Percentiles rank a stretch among this genome's conserved stretches.
These are phyloP conservation scores for Osmoderma eremita DNA, from an alignment of 2,888 invertebrate species.

Conservation along the genomic window DNA sequence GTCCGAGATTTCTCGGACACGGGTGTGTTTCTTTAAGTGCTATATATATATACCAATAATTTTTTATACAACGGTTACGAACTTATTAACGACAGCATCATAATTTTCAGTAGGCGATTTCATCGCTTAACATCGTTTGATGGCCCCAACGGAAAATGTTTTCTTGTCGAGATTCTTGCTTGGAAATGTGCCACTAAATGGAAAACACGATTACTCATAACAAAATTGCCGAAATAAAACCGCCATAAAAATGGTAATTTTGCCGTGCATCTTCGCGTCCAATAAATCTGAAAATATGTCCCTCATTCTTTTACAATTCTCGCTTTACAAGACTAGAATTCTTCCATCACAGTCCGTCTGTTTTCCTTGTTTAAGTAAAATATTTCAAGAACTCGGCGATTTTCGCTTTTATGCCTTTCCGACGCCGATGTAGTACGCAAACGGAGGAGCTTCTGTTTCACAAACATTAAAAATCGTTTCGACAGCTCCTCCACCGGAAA, in stretches of 20 bases:
- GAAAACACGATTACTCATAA: constrained; percentile 35
- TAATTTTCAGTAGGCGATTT: too few species aligned
- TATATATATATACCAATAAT: too few species aligned
- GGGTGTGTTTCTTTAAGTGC: too few species aligned
- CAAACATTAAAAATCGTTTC: constrained; percentile 10
- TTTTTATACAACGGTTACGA: too few species aligned
- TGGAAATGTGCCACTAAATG: constrained; percentile 6
- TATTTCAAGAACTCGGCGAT: background rate
- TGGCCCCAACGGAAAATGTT: too few species aligned
- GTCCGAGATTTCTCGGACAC: too few species aligned
- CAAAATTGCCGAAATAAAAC: constrained; percentile 35
- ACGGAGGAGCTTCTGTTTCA: constrained; percentile 12
- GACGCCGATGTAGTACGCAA: constrained; percentile 12
- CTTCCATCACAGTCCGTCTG: background rate
- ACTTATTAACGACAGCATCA: too few species aligned
- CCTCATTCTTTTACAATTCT: constrained; percentile 20
- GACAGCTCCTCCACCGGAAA: background rate
- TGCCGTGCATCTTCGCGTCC: constrained; percentile 30
- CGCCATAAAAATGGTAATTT: constrained; percentile 32
- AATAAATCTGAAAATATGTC: constrained; percentile 32
- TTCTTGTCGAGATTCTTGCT: too few species aligned
- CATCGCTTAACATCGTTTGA: too few species aligned
- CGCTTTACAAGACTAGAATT: constrained; percentile 22
- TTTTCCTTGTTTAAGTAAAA: background rate
- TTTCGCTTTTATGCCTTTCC: background rate